Evolutionary conservation across 2,113 vertebrate genomes (phyloP).

Genomic region (Malurus cyaneus): DNA sequence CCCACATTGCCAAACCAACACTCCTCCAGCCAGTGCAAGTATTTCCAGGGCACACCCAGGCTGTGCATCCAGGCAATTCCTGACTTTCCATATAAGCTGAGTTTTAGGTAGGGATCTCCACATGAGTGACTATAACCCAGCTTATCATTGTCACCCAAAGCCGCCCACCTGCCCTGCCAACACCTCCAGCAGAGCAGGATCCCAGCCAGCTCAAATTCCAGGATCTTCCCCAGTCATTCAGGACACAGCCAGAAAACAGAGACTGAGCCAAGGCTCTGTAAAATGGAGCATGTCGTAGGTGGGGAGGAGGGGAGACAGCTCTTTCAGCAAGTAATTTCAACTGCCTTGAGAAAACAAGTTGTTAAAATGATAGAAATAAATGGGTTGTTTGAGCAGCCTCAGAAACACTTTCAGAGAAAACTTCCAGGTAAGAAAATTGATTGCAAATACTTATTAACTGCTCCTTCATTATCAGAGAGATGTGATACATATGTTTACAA

Average conservation of each 20-base stretch:
- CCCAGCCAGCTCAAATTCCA: neutral
- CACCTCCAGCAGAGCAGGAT: neutral
- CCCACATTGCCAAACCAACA: neutral
- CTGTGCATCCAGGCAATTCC: neutral
- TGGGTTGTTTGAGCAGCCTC: constrained; percentile 6
- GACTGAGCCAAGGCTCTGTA: neutral
- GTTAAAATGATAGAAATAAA: constrained; percentile 53
- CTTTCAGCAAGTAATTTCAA: constrained; percentile 21
- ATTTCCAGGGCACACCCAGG: neutral
- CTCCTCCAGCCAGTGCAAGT: neutral
- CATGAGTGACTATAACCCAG: neutral
- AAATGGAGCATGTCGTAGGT: neutral
- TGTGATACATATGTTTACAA: constrained; percentile 33
- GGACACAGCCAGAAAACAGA: neutral
- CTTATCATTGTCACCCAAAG: neutral
- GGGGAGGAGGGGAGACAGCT: neutral
- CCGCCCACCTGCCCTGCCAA: neutral
- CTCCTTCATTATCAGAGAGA: constrained; percentile 21
- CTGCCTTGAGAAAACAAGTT: constrained; percentile 34
- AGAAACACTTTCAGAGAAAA: constrained; percentile 16
- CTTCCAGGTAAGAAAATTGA: constrained; percentile 30
- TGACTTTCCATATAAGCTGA: neutral
- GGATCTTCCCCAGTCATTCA: neutral
- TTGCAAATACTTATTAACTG: constrained; percentile 49
- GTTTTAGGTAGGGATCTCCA: neutral